Conservation (phyloP, 2,797 vertebrate genomes). For the Ptychobarbus kaznakovi region DNA sequence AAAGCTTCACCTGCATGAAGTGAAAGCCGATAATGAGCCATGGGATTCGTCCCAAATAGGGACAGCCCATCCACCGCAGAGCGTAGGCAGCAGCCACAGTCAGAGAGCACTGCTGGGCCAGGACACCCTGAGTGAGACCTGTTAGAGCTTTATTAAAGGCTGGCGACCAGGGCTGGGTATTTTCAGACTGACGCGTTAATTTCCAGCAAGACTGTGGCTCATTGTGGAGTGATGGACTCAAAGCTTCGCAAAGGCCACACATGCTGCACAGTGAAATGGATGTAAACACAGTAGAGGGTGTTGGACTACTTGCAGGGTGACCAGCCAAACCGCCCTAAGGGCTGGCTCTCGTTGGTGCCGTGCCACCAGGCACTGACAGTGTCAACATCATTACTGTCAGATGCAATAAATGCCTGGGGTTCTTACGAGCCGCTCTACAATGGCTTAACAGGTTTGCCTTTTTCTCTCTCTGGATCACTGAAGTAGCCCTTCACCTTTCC, state of each 20-base stretch:
- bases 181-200: conserved; percentile 71
- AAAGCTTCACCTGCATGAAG: conserved; percentile 25
- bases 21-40: conserved; percentile 35
- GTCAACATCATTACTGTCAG: conserved; percentile 76
- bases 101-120: conserved; percentile 44
- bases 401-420: conserved; percentile 63
- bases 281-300: conserved; percentile 76
- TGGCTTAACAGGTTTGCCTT: conserved; percentile 44
- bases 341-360: conserved; percentile 61
- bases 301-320: conserved; percentile 71
- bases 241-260: conserved; percentile 73
- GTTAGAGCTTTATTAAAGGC: conserved; percentile 32
- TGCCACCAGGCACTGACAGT: conserved; percentile 63
- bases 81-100: conserved; percentile 3
- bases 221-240: conserved; percentile 58
- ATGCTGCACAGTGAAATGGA: conserved; percentile 73
- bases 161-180: conserved; percentile 62
- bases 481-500: conserved; percentile 18
- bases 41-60: conserved; percentile 6
- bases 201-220: conserved; percentile 72
- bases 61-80: conserved; percentile 6
- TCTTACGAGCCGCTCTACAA: conserved; percentile 56
- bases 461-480: conserved; percentile 43
- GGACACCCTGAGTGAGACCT: conserved; percentile 43
- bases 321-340: conserved; percentile 78